Percentiles rank a stretch among this genome's conserved stretches.
Conservation (phyloP, 2,888 invertebrate genomes). For the Vannuccia rotundouncinata region DNA sequence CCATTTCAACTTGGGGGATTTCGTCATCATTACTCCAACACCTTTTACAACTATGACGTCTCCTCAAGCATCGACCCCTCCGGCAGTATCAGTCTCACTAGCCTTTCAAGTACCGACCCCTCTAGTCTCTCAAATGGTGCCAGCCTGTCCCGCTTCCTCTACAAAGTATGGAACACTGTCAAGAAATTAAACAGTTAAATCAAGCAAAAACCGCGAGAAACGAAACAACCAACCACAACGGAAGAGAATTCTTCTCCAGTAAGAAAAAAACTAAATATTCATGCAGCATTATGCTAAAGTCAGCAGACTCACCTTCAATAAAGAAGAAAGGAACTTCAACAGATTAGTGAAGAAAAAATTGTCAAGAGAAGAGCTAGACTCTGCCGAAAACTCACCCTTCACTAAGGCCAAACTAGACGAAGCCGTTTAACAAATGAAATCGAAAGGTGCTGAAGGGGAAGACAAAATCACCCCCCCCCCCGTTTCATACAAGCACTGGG, state of each 20-base stretch:
- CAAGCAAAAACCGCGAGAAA: not conserved
- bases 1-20: too few relatives aligned
- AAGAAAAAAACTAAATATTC: not conserved
- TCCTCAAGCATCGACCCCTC: too few relatives aligned
- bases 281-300: not conserved
- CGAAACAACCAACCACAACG: not conserved
- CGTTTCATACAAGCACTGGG: constrained; percentile 7
- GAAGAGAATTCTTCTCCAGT: not conserved
- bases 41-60: too few relatives aligned
- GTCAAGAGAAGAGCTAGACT: not conserved
- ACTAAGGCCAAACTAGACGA: not conserved
- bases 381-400: not conserved
- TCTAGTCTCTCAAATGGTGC: too few relatives aligned
- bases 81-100: too few relatives aligned
- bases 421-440: constrained; percentile 16
- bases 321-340: not conserved
- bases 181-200: not conserved
- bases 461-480: not conserved
- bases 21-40: too few relatives aligned
- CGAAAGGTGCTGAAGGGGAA: constrained; percentile 17
- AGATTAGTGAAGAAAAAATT: not conserved
- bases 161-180: not conserved
- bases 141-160: too few relatives aligned
- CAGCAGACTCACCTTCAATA: not conserved
- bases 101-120: too few relatives aligned